Evolutionary conservation across 2,797 vertebrate species (phyloP), one percentile per base, ranked within the genome.

Genomic region (Cynodonichthys magdalenae): DNA sequence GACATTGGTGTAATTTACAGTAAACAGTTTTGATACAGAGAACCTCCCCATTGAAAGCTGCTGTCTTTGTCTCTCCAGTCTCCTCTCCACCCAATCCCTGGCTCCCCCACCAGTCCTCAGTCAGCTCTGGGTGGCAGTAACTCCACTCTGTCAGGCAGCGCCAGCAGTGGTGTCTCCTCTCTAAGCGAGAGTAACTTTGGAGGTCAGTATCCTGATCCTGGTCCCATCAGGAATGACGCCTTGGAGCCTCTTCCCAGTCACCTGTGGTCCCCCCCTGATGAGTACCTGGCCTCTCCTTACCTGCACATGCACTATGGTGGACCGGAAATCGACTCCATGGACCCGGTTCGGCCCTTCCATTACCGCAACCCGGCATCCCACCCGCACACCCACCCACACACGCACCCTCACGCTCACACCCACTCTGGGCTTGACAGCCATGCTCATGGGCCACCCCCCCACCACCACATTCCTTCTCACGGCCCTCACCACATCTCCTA

Each of bases 41-140:
- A 77, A 67, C 60, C 9, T 47, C 18, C 57, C 18, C 34, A n/a
- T 4, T 62, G 41, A 71, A 45, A 31, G 18, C 10, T 20, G 5
- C 17, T 69, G 4, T 66, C 46, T 70, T 31, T 66, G 51, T 78
- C 19, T 20, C 42, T 66, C 50, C 84, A 99, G 98, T 99, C 97
- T 59, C 97, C 98, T 64, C 95, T 99, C 62, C 97, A 99, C 79
- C 97, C 98, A 6, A 99, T 99, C 80, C 98, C 98, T 36, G 98
- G 96, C 73, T 99, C 98, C 11, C 98, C 98, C 79, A 98, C 98
- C 84, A 99, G 97, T 89, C 98, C 97, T 0, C 97, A 98, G 89
- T 98, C 97, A n/a, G 97, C 96, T 69, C 85, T 99, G 82, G 96
- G 98, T 42, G 97, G 98, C 85, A 98, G 97, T 90, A 99, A 98